Base-by-base conservation (phyloP, 2,113 vertebrate species). In the Chaetodon auriga region DNA sequence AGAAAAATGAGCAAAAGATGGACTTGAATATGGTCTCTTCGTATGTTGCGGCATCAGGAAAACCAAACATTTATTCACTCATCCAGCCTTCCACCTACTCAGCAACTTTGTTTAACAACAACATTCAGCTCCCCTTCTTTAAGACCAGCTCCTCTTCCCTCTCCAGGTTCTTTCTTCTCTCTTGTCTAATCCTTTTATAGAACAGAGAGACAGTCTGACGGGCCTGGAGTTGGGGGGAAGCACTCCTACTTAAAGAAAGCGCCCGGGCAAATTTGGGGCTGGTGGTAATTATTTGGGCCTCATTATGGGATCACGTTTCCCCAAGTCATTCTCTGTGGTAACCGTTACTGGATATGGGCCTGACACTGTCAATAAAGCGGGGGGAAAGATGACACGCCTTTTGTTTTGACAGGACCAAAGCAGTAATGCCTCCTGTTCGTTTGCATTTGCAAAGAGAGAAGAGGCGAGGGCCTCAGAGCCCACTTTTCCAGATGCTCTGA, bases 391-490 rank as follows among this genome's bases (percentile, higher is more conserved):
- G 92, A 93, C 78, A 89, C 85, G 81, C 62, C 76, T 92, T 87
- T 91, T 95, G 92, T 94, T 95, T 94, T 94, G 93, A 95, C 93
- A 93, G 87, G 78, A 82, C 83, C 87, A 75, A 86, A 90, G 84
- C 84, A 85, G 78, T 84, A 91, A 92, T 93, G 90, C 55, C 72
- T 91, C 65, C 82, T 84, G 84, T 90, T 92, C 78, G 55, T 90
- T 86, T 86, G 85, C 84, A 85, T 93, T 91, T 90, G 70, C 82
- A 88, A 86, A 87, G 83, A 83, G 78, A 45, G 72, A 38, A 46
- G 68, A 73, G 55, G 64, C 11, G 23, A 76, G 60, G 63, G 68
- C 63, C 78, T 81, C 75, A 21, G 81, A 85, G 69, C 61, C 60
- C 30, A 75, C 76, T 91, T 92, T 87, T 94, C 85, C 89, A 92